Conservation (phyloP, 2,113 vertebrate genomes). For the Parus major region DNA sequence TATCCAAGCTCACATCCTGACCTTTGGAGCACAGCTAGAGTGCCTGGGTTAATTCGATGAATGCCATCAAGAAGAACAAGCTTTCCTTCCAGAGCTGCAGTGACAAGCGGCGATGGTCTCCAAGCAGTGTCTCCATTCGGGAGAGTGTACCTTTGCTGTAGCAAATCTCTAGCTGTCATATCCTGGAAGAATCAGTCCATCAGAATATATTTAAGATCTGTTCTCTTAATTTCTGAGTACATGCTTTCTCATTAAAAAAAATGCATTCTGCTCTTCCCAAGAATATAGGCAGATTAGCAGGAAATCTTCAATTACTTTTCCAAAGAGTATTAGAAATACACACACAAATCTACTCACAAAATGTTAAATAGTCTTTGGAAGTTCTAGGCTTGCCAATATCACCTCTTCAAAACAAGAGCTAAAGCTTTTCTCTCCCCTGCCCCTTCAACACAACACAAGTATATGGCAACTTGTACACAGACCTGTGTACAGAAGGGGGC, state of each 20-base stretch:
- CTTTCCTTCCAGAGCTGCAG: slow-evolving; percentile 89
- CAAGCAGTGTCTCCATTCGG: slow-evolving; percentile 95
- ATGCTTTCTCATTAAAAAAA: not conserved
- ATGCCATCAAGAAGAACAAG: slow-evolving; percentile 92
- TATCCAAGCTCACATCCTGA: slow-evolving; percentile 6
- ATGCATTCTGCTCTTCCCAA: not conserved
- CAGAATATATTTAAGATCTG: not conserved
- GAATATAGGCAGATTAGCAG: not conserved
- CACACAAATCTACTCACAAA: not conserved
- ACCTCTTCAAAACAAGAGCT: not conserved
- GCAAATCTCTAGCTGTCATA: slow-evolving; percentile 93
- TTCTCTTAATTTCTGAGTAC: not conserved
- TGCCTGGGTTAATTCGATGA: slow-evolving; percentile 91
- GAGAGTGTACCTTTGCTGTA: slow-evolving; percentile 94
- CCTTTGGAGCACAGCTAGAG: slow-evolving; percentile 92
- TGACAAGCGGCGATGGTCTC: slow-evolving; percentile 89
- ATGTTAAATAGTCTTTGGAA: not conserved
- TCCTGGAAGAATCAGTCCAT: slow-evolving; percentile 76
- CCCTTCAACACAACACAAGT: not conserved
- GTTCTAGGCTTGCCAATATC: not conserved
- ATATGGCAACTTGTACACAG: not conserved
- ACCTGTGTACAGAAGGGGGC: not conserved
- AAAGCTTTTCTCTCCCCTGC: not conserved
- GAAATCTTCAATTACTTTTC: not conserved
- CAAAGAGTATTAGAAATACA: not conserved